Conservation (phyloP, 2,888 invertebrate genomes). For the Boloria euphrosyne region DNA sequence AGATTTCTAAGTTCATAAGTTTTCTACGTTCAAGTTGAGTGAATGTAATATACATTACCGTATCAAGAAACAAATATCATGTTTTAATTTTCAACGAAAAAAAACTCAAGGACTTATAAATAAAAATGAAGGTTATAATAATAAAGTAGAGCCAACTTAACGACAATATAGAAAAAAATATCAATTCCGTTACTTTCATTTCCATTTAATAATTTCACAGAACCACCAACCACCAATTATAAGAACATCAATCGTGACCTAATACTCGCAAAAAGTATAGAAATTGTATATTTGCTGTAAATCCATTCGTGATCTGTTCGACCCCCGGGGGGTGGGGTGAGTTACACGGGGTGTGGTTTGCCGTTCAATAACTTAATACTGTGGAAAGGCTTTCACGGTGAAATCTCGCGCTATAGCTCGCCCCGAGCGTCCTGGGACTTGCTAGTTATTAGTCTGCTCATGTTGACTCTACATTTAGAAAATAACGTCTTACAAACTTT, state of each 20-base stretch:
- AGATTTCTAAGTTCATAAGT: no score
- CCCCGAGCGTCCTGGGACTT: slow-evolving; percentile 55
- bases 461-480: slow-evolving; percentile 14
- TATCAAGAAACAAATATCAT: no score
- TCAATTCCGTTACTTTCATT: slow-evolving; percentile 10
- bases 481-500: slow-evolving; percentile 3
- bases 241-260: slow-evolving; percentile 31
- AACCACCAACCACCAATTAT: slow-evolving; percentile 23
- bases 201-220: slow-evolving; percentile 23
- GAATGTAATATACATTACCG: no score
- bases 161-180: slow-evolving; percentile 11
- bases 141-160: slow-evolving; percentile 3
- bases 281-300: slow-evolving; percentile 35
- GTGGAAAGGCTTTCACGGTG: slow-evolving; percentile 81
- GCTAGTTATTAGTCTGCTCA: slow-evolving; percentile 21
- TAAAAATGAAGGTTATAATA: neutral
- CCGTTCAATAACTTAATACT: slow-evolving; percentile 83
- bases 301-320: slow-evolving; percentile 60
- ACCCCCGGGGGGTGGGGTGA: slow-evolving; percentile 52
- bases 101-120: neutral
- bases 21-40: no score
- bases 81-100: neutral
- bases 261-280: slow-evolving; percentile 28
- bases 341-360: slow-evolving; percentile 82
- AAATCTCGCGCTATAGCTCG: slow-evolving; percentile 73